Base-by-base conservation (phyloP, 2,113 vertebrate genomes). In the Mus spicilegus region DNA sequence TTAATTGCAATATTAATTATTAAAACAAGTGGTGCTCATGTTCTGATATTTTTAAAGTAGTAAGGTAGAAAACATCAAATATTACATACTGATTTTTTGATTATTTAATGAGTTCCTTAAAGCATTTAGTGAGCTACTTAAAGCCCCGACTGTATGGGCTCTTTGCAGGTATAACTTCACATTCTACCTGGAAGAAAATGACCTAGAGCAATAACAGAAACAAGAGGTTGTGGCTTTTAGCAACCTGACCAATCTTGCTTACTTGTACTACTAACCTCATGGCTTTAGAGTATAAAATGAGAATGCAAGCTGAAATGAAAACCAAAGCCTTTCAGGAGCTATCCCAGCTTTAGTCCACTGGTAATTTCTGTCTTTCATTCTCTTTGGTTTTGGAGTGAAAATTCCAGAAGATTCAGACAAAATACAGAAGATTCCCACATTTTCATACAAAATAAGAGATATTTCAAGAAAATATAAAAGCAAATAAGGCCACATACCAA, bases 11-110 rank as follows among this genome's bases (percentile, higher is more conserved):
- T 94, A 90, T 87, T 81, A 87, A 90, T 87, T 81, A 87, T 63
- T 87, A 75, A 96, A 93, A 87, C 70, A 93, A 80, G 80, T 93
- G 30, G 17, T 26, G 3, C n/a, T 91, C 51, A 10, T 93, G 26
- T 86, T 82, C n/a, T 89, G 89, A 36, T 39, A 20, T 36, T 36
- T 70, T 70, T 70, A 33, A 70, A 70, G 30, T 70, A 70, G 14
- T 36, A 70, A 70, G 14, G 14, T 70, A 70, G 14, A 36, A 36
- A 36, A 70, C 7, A 36, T 6, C 67, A 36, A 7, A 36, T 70
- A 36, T 17, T 70, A 17, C 33, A 70, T 36, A 36, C 67, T 36
- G 67, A 70, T 16, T 36, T 70, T 70, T 69, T 69, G 30, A 70
- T 70, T 70, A 36, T 70, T 69, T 70, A 70, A 70, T 70, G 67